Conservation (phyloP, 2,113 vertebrate genomes). For the Oplegnathus fasciatus region DNA sequence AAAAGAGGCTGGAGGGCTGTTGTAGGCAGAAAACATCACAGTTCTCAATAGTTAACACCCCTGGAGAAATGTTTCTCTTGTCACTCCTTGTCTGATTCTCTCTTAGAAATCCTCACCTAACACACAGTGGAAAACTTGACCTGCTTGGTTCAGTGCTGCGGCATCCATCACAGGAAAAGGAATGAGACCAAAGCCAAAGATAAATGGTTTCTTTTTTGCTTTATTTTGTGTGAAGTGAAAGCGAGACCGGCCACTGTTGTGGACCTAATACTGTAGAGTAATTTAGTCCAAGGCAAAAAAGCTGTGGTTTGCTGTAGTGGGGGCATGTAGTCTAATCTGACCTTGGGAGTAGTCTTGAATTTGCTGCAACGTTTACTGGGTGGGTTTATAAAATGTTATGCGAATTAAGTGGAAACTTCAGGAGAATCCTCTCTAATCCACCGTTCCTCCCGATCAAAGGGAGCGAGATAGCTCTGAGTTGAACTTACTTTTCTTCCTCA, state of each 20-base stretch:
- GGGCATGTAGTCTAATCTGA: constrained; percentile 61
- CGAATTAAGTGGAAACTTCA: constrained; percentile 76
- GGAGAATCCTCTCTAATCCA: constrained; percentile 80
- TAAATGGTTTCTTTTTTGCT: constrained; percentile 56
- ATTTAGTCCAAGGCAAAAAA: constrained; percentile 36
- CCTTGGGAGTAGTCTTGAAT: constrained; percentile 58
- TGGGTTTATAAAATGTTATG: constrained; percentile 67
- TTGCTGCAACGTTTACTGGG: constrained; percentile 54
- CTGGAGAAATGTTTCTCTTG: constrained; percentile 69
- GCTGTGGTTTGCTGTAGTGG: constrained; percentile 28
- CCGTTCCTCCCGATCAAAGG: constrained; percentile 79
- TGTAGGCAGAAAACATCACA: constrained; percentile 66
- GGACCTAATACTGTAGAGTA: constrained; percentile 39
- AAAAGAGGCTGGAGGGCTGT: constrained; percentile 62
- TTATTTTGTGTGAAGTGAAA: constrained; percentile 40
- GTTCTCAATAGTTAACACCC: constrained; percentile 68
- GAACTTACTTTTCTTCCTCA: constrained; percentile 51
- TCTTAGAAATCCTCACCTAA: constrained; percentile 57
- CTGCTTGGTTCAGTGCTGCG: constrained; percentile 56
- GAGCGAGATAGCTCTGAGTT: constrained; percentile 63
- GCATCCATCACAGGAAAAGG: constrained; percentile 66
- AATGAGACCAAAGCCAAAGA: constrained; percentile 61
- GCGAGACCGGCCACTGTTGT: constrained; percentile 24
- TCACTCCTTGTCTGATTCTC: constrained; percentile 60
- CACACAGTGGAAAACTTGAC: constrained; percentile 61